Evolutionary conservation across 2,113 vertebrate species (phyloP), one percentile per base, ranked within the genome.

Genomic region (Suricata suricatta): DNA sequence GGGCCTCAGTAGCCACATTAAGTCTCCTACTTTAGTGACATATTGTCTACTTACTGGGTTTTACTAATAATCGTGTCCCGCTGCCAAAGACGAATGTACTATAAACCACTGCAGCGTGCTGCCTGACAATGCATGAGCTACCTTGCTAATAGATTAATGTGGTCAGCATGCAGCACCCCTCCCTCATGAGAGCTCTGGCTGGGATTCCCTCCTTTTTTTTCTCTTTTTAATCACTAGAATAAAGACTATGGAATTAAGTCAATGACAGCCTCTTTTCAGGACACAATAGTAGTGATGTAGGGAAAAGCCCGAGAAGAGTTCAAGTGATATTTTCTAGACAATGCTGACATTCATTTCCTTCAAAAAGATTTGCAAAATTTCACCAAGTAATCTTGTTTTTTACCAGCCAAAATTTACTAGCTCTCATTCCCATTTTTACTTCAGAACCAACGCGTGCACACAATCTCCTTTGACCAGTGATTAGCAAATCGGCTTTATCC

Each of bases 21-120:
- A 96, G 64, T 54, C 66, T 97, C 94, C 66, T 29, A 54, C 90
- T 93, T 95, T 57, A 82, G 90, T 98, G 96, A 93, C 88, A 94
- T 93, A 85, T 95, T 96, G 60, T 92, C 95, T 95, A 35, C 95
- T 97, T 91, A 95, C 72, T 88, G 76, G 86, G 93, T 91, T 97
- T 98, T 97, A 95, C 63, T 83, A 93, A 96, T 97, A 97, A 98
- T 93, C 86, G 86, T 83, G 93, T 89, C 95, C 85, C 54, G 86
- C 47, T 95, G 71, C 60, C 81, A 76, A 54, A 92, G 85, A 97
- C 69, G 92, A 93, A 86, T 94, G 82, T 91, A 47, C 68, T 93
- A 80, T 93, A 96, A 96, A 86, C 96, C 90, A 72, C 23, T 81
- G 84, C n/a, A 47, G 76, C 10, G 21, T 38, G 72, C 80, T 41